A percentile compares a stretch with the other conserved stretches of the same genome.
Conservation (phyloP, 2,888 invertebrate genomes). For the Orchestes rusci region DNA sequence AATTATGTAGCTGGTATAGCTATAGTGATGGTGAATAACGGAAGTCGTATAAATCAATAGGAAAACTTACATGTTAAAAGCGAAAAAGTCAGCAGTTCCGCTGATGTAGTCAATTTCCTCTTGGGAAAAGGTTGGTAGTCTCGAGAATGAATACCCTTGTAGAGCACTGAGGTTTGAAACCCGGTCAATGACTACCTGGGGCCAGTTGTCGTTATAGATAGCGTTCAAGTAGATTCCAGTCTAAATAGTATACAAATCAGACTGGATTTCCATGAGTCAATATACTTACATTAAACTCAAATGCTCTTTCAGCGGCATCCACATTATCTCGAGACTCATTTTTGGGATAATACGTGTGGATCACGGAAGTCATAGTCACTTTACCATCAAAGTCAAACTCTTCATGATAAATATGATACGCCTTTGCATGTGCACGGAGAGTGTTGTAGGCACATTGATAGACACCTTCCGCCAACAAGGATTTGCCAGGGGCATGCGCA, state of each 20-base stretch:
- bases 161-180: constrained; percentile 49
- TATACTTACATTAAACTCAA: constrained; percentile 8
- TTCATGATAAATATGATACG: constrained; percentile 11
- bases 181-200: constrained; percentile 53
- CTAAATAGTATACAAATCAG: neutral
- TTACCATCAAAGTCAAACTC: constrained; percentile 8
- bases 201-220: constrained; percentile 62
- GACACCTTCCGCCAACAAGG: constrained; percentile 7
- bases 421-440: constrained; percentile 6
- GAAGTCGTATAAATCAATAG: too few species aligned
- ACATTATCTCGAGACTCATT: neutral
- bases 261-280: too few species aligned
- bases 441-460: constrained; percentile 8
- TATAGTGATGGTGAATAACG: too few species aligned
- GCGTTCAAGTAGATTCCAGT: constrained; percentile 45
- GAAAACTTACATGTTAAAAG: too few species aligned
- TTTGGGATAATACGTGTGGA: constrained; percentile 1
- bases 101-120: constrained; percentile 53
- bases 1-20: too few species aligned
- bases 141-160: constrained; percentile 47
- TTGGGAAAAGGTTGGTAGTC: constrained; percentile 54
- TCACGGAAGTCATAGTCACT: neutral
- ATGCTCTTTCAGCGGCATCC: constrained; percentile 4
- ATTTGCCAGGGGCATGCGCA: constrained; percentile 3
- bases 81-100: constrained; percentile 64